These are phyloP conservation scores for Macrophya annulata DNA, from an alignment of 2,888 invertebrate genomes.

Conservation along the genomic window DNA sequence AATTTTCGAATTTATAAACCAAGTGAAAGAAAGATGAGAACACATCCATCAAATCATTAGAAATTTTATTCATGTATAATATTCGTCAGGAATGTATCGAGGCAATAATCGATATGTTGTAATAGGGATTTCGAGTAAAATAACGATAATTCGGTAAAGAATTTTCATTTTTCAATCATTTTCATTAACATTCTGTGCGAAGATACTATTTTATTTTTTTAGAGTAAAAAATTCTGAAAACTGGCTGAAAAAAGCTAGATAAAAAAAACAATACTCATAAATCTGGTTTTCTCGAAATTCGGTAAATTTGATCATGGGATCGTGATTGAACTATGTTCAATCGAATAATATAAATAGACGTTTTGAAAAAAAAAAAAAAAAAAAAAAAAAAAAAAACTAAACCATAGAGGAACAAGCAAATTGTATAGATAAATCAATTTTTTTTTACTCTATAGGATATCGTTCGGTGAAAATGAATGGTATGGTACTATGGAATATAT, in stretches of 20 bases:
- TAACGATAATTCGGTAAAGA: background rate
- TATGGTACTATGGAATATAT: background rate
- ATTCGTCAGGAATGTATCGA: background rate
- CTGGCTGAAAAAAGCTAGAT: too few species aligned
- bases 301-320: background rate
- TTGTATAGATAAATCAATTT: background rate
- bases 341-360: background rate
- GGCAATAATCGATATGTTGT: background rate
- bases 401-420: background rate
- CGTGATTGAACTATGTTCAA: too few species aligned
- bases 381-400: too few species aligned
- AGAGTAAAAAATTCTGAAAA: too few species aligned
- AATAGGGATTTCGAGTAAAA: background rate
- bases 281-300: background rate
- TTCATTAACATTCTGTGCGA: background rate
- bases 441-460: background rate
- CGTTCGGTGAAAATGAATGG: background rate
- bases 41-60: slow-evolving; percentile 6
- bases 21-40: background rate
- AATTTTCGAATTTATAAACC: background rate
- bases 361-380: background rate
- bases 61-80: background rate
- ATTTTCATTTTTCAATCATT: background rate
- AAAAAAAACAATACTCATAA: too few species aligned
- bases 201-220: background rate